A percentile compares a stretch with the other conserved stretches of the same genome.
phyloP scores from a whole-genome alignment of 2,113 vertebrate genomes.

The Epinephelus cyanopodus region DNA sequence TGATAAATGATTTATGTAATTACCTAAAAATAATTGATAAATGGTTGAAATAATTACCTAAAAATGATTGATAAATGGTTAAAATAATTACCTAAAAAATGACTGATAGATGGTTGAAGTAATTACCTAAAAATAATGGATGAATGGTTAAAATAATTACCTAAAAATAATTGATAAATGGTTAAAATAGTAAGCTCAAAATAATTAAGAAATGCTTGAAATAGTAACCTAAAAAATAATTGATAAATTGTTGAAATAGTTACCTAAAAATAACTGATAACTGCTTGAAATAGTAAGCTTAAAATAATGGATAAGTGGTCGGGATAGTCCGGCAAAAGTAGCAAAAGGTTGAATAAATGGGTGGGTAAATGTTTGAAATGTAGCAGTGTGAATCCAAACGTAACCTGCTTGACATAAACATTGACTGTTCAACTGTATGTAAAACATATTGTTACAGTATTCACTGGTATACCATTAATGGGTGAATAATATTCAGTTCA shows the following conservation, averaged over 20 bases:
- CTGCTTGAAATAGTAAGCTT: too few relatives aligned
- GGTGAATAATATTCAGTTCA: background rate
- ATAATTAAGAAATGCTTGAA: too few relatives aligned
- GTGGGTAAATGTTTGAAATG: too few relatives aligned
- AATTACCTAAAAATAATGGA: background rate
- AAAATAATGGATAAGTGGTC: background rate
- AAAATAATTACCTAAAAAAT: background rate
- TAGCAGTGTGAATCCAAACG: too few relatives aligned
- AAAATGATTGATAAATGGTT: background rate
- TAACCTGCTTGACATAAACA: background rate
- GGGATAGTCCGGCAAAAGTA: too few relatives aligned
- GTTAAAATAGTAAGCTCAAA: too few relatives aligned
- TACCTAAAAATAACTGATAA: too few relatives aligned
- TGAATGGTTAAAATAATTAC: background rate
- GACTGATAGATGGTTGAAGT: background rate
- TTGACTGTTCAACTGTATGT: too few relatives aligned
- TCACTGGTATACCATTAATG: background rate
- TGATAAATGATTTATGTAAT: too few relatives aligned
- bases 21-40: background rate
- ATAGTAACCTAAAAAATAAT: background rate
- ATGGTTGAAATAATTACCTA: background rate
- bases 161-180: too few relatives aligned
- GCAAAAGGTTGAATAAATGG: too few relatives aligned
- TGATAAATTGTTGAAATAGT: background rate
- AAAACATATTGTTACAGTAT: background rate